phyloP scores from a whole-genome alignment of 2,113 vertebrate species.

The Datnioides undecimradiatus region DNA sequence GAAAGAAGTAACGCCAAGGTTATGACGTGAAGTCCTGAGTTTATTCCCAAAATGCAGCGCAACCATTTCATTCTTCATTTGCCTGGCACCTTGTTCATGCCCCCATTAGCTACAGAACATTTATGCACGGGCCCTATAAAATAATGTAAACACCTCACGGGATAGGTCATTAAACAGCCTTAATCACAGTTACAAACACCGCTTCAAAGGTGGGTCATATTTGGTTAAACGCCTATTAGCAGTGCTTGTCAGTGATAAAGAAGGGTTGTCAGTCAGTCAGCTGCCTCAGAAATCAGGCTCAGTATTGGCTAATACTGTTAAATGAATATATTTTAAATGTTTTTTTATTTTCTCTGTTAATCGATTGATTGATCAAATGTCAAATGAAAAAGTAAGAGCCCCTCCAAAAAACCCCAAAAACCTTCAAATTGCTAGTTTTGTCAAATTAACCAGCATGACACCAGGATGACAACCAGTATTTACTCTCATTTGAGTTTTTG shows the following conservation, averaged over 20 bases:
- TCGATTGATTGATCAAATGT: not conserved
- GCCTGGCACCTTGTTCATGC: not conserved
- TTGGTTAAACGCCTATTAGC: slow-evolving; percentile 44
- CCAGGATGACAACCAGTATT: not conserved
- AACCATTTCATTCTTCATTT: not conserved
- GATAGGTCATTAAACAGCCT: not conserved
- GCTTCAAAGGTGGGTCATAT: slow-evolving; percentile 20
- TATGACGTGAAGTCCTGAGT: not conserved
- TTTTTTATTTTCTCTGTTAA: not conserved
- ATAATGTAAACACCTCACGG: slow-evolving; percentile 12
- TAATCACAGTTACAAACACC: slow-evolving; percentile 20
- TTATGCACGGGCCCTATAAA: slow-evolving; percentile 4
- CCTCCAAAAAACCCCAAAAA: too few relatives aligned
- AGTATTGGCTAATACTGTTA: not conserved
- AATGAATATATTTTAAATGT: not conserved
- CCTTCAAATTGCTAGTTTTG: not conserved
- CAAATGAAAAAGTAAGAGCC: too few relatives aligned
- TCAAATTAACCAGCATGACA: not conserved
- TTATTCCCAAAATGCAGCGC: not conserved
- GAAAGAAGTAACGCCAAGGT: not conserved
- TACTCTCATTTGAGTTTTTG: not conserved
- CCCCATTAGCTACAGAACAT: not conserved
- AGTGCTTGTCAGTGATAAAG: slow-evolving; percentile 3
- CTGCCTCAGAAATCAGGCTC: not conserved
- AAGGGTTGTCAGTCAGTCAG: not conserved